Base-by-base conservation (phyloP, 2,888 invertebrate genomes). In the Agrotis ipsilon region DNA sequence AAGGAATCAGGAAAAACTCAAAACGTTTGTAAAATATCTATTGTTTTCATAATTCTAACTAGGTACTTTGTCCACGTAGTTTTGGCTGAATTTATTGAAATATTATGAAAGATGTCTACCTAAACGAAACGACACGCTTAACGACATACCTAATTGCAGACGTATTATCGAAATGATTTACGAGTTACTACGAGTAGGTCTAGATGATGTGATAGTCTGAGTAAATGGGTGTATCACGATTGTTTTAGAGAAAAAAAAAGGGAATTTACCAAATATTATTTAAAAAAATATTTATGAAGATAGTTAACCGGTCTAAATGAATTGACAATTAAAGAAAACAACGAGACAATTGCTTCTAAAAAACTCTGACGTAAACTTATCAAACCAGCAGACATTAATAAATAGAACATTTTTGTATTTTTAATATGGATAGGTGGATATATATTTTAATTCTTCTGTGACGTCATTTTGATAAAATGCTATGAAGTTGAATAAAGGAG, bases 391-490 rank as follows among this genome's bases (percentile, higher is more conserved):
- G 19, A 1, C 19, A 3, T 24, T 13, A 49, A 19, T 7, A 49
- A 19, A 60, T 6, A 7, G 48, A 0, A 11, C 1, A 11, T 39
- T 39, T 39, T 39, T 32, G 11, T 39, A 11, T 39, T 39, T 39
- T 2, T 39, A 9, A 39, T 0, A 9, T 39, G 11, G 11, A 39
- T 1, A 39, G 11, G 39, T 39, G 39, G 1, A 9, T 39, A 39
- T 39, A 39, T 39, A 3, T 49, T 19, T 19, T 59, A n/a, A 2
- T 72, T 21, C 19, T 27, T n/a, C 46, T 14, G 19, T 54, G 27
- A 54, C 43, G 39, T 65, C 16, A 27, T 64, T 27, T 48, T 19
- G 6, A 27, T 54, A 21, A 19, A 73, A 54, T 27, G 21, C 16
- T 27, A 45, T 39, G 45, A 52, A 6, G 13, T 57, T 52, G n/a